Percentiles rank a stretch among this genome's conserved stretches.
phyloP scores from a whole-genome alignment of 1,140 invertebrate genomes.

The Latrodectus geometricus region DNA sequence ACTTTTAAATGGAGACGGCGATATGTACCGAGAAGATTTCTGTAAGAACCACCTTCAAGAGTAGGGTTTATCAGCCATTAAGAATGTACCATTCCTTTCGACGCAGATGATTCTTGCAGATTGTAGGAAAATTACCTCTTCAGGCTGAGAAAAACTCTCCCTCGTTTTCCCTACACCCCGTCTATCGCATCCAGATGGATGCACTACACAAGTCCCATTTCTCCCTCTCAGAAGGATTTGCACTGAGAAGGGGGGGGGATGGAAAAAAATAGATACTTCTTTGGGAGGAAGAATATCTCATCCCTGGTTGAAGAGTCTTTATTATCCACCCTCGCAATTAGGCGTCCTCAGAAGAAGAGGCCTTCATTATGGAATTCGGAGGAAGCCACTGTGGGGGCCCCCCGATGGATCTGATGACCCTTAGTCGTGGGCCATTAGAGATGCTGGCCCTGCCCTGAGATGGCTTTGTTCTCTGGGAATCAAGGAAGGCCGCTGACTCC shows the following conservation, averaged over 20 bases:
- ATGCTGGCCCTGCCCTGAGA: slow-evolving; percentile 2
- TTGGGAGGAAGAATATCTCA: slow-evolving; percentile 10
- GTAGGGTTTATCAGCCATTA: too few species aligned
- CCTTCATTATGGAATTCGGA: slow-evolving; percentile 7
- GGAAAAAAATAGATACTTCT: background rate
- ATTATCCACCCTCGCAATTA: slow-evolving; percentile 31
- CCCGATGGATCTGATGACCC: slow-evolving; percentile 28
- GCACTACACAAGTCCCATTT: background rate
- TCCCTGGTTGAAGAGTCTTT: slow-evolving; percentile 1
- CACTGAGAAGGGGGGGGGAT: background rate
- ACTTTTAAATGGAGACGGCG: too few species aligned
- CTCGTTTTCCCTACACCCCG: background rate
- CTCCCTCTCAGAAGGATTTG: background rate
- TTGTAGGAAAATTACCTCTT: background rate
- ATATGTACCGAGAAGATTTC: too few species aligned
- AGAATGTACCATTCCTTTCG: too few species aligned
- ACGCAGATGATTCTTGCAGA: background rate
- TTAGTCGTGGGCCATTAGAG: slow-evolving; percentile 39
- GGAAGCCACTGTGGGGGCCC: background rate
- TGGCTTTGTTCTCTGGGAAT: background rate
- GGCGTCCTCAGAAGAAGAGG: background rate
- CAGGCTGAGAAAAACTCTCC: too few species aligned
- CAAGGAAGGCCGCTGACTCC: background rate
- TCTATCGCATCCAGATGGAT: background rate
- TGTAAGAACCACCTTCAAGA: too few species aligned